Base-by-base conservation (phyloP, 2,113 vertebrate species). In the Zosterops borbonicus region DNA sequence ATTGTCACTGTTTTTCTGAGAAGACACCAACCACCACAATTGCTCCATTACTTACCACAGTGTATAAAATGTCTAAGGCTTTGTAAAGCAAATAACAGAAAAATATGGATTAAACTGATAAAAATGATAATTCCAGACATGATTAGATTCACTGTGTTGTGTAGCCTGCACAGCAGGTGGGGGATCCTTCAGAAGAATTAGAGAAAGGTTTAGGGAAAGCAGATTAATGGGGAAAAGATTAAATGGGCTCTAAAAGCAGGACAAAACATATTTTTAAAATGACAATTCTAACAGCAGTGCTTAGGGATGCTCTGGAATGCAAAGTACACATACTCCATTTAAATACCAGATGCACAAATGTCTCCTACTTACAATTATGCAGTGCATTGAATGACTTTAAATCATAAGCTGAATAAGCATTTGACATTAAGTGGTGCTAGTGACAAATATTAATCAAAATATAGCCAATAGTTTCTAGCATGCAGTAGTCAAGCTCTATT, bases 141-240 rank as follows among this genome's bases (percentile, higher is more conserved):
- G 97, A 98, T 98, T 97, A 98, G 96, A 98, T 97, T 97, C 96
- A 96, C 95, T 97, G 92, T 86, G 95, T 95, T 97, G 96, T 96
- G 88, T 96, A 97, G 94, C 87, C 95, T 89, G 86, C 97, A 97
- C 97, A 98, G 98, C 97, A 98, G 97, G 98, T 97, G 87, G 96
- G 96, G 97, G 77, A 97, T 98, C 97, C 97, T 97, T 97, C 95
- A 96, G 96, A 95, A 97, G 98, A 98, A 98, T 97, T 98, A 98
- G 92, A 92, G 95, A 96, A 97, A 97, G 98, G 96, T 98, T 98
- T 98, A 98, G 97, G 89, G 86, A 98, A 98, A 98, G 97, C 97
- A 98, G 98, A 98, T 98, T 98, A 98, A 97, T 95, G 89, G 94
- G 75, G 60, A 97, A 97, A 97, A 97, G 97, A 98, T 98, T 98